These are phyloP conservation scores for Pseudomyrmex concolor DNA, from an alignment of 1,140 invertebrate species.

Conservation along the genomic window DNA sequence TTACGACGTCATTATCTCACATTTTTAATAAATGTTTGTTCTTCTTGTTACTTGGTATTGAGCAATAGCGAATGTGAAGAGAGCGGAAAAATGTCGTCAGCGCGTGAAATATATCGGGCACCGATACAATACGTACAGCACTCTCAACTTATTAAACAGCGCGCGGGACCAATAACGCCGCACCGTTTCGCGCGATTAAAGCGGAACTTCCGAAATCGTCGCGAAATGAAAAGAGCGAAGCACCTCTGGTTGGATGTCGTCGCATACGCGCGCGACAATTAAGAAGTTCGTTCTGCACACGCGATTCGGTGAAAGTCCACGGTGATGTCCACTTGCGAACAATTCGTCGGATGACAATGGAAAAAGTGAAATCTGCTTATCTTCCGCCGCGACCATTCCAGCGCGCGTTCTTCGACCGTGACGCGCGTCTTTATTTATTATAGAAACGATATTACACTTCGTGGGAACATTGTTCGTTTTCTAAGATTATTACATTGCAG, in stretches of 20 bases:
- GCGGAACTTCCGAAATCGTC: conserved; percentile 57
- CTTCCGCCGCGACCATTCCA: conserved; percentile 8
- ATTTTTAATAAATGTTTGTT: no score
- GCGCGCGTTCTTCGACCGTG: conserved; percentile 15
- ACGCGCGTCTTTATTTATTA: not conserved
- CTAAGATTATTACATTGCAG: no score
- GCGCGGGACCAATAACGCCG: no score
- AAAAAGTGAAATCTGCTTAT: conserved; percentile 76
- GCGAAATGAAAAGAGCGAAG: conserved; percentile 6
- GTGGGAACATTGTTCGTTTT: no score
- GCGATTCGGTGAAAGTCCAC: conserved; percentile 67
- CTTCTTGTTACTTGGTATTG: no score
- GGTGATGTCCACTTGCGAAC: conserved; percentile 32
- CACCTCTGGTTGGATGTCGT: not conserved
- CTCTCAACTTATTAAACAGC: conserved; percentile 48
- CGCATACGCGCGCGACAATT: conserved; percentile 50
- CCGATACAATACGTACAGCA: conserved; percentile 3
- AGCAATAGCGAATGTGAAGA: not conserved
- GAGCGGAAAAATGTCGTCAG: conserved; percentile 39
- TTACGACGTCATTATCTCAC: no score
- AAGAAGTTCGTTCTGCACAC: conserved; percentile 49
- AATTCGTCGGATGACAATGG: conserved; percentile 73
- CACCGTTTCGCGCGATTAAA: conserved; percentile 32
- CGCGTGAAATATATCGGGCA: conserved; percentile 32
- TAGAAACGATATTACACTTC: conserved; percentile 8